Evolutionary conservation across 2,113 vertebrate species (phyloP), one percentile per base, ranked within the genome.

Genomic region (Dicerorhinus sumatrensis): DNA sequence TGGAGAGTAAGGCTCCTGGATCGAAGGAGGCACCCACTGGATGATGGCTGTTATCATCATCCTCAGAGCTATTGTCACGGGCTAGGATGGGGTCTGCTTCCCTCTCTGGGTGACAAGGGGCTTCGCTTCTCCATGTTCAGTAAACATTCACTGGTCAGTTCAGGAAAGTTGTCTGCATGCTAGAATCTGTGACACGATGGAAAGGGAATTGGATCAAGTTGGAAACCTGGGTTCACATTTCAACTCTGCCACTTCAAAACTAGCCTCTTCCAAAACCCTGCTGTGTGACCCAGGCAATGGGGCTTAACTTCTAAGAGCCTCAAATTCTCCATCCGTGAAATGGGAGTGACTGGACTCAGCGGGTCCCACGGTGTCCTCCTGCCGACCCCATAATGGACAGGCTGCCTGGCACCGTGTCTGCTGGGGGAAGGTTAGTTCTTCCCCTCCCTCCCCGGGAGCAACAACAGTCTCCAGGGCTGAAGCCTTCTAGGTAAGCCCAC

Each of bases 341-440:
- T 58, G 31, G 62, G 51, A 67, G 14, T 14, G 11, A 56, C 14
- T 14, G 31, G 29, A 4, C 31, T n/a, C 51, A 48, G 18, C 13
- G 18, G 46, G 67, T 14, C 27, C 42, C 31, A 21, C 1, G 5
- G 2, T 1, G 39, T 42, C 29, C 25, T 23, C 79, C 58, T 63
- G 67, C 27, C 1, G 0, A 17, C 17, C 58, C 36, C 39, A 9
- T 13, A 0, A 23, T 6, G 54, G n/a, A 92, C 5, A n/a, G n/a
- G 54, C 48, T 33, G 60, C 42, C 9, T 2, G 27, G 42, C 0
- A 3, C 0, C 6, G 29, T 5, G 17, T 21, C 16, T 27, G 17
- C 48, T n/a, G 6, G 0, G 1, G 1, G 63, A 3, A 46, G 10
- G 13, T n/a, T 8, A 4, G 4, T 7, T 11, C 65, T 65, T 18